phyloP scores from a whole-genome alignment of 2,888 invertebrate genomes.

The Synergus gifuensis region DNA sequence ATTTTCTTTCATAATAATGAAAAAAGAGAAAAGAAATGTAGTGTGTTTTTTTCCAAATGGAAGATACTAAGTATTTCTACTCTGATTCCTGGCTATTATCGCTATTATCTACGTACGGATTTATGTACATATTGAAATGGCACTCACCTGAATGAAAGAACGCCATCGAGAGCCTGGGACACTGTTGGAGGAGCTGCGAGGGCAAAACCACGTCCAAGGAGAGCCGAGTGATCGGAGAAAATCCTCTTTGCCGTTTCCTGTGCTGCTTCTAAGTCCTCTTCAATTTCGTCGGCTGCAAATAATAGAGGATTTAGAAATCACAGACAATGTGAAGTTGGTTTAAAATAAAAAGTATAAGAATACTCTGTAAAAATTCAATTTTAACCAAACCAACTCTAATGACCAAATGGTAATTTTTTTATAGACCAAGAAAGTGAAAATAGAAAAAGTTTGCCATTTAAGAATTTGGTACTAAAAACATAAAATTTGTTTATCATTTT shows the following conservation, averaged over 20 bases:
- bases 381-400: no score
- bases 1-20: not conserved
- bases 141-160: slow-evolving; percentile 89
- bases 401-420: no score
- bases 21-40: not conserved
- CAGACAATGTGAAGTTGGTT: no score
- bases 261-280: slow-evolving; percentile 85
- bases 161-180: slow-evolving; percentile 93
- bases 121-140: slow-evolving; percentile 41
- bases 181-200: slow-evolving; percentile 92
- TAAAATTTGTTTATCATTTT: no score
- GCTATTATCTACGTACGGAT: not conserved
- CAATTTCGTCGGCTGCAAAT: slow-evolving; percentile 82
- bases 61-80: not conserved
- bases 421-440: no score
- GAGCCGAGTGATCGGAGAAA: slow-evolving; percentile 83
- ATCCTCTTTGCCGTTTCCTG: slow-evolving; percentile 81
- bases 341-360: not conserved
- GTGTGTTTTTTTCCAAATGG: not conserved
- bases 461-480: no score
- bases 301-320: slow-evolving; percentile 45
- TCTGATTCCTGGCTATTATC: not conserved
- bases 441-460: no score
- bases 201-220: slow-evolving; percentile 94
- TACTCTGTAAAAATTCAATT: no score